A percentile compares a stretch with the other conserved stretches of the same genome.
phyloP scores from a whole-genome alignment of 2,113 vertebrate species.

The Microcebus murinus region DNA sequence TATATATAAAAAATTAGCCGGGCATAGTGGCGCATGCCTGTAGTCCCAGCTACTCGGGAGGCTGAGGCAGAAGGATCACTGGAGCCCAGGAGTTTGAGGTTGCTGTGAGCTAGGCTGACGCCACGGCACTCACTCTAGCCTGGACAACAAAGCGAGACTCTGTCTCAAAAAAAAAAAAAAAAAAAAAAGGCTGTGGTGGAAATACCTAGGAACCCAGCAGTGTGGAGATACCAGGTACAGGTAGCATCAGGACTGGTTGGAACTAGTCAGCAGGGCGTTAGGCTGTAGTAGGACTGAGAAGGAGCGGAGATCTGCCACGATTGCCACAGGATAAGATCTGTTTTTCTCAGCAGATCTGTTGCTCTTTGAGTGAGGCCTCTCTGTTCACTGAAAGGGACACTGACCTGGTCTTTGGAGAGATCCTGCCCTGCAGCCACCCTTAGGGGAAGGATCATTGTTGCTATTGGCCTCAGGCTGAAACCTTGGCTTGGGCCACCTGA shows the following conservation, averaged over 20 bases:
- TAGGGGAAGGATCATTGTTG: neutral
- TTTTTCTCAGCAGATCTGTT: neutral
- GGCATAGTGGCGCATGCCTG: too few species aligned
- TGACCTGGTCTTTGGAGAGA: neutral
- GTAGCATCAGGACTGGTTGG: too few species aligned
- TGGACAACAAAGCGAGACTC: too few species aligned
- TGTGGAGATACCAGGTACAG: neutral
- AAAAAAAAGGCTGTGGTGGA: neutral
- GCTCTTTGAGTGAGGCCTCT: neutral
- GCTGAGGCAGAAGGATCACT: too few species aligned
- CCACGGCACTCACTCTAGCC: too few species aligned
- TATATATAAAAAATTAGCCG: too few species aligned
- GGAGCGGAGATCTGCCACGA: neutral
- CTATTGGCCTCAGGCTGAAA: neutral
- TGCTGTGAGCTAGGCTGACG: too few species aligned
- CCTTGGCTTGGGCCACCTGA: neutral
- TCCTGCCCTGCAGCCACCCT: neutral
- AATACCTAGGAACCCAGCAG: neutral
- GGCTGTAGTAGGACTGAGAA: neutral
- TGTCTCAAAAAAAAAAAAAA: too few species aligned
- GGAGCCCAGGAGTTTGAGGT: too few species aligned
- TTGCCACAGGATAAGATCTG: neutral
- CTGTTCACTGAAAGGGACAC: neutral
- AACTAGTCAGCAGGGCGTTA: too few species aligned
- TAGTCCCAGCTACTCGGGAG: too few species aligned